These are phyloP conservation scores for Balaeniceps rex DNA, from an alignment of 2,113 vertebrate species.

Conservation along the genomic window DNA sequence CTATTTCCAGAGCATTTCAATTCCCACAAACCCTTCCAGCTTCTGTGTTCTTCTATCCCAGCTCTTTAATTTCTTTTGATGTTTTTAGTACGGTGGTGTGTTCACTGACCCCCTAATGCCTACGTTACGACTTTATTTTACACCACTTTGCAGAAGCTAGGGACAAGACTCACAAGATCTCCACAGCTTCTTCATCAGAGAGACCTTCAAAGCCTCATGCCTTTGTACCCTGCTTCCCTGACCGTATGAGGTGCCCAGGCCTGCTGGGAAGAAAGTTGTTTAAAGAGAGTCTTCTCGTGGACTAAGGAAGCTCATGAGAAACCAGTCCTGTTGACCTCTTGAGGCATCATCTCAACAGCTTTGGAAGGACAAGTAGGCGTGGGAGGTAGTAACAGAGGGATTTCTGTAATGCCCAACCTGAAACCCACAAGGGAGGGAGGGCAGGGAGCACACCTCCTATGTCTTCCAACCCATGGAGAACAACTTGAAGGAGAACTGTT, in stretches of 20 bases:
- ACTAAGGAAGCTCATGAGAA: neutral
- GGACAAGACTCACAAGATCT: neutral
- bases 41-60: neutral
- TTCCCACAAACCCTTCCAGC: neutral
- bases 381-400: neutral
- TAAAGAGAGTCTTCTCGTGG: neutral
- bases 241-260: fast-evolving
- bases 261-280: neutral
- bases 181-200: neutral
- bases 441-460: neutral
- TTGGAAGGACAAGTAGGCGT: neutral
- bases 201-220: neutral
- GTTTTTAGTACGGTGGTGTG: neutral
- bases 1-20: neutral
- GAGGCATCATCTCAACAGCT: neutral
- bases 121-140: neutral
- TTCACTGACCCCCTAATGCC: neutral
- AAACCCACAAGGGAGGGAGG: neutral
- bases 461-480: neutral
- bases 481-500: neutral
- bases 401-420: neutral
- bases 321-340: neutral
- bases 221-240: neutral
- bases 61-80: neutral
- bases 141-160: neutral